phyloP scores from a whole-genome alignment of 2,888 invertebrate genomes.

The Aleiodes testaceus region DNA sequence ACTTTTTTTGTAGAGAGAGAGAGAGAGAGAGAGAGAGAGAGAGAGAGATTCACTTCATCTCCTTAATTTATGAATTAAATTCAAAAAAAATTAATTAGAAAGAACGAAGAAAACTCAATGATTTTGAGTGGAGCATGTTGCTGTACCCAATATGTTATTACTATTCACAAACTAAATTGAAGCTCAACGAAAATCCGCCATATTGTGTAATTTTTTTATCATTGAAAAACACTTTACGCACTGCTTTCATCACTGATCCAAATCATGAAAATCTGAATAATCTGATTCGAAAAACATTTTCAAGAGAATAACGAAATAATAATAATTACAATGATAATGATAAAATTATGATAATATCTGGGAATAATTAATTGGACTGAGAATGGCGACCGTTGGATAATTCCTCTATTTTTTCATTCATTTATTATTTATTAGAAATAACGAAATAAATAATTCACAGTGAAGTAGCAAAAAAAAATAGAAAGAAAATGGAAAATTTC shows the following conservation, averaged over 20 bases:
- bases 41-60: too few relatives aligned
- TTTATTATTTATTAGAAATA: background rate
- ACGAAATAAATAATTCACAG: background rate
- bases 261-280: constrained; percentile 52
- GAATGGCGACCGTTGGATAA: constrained; percentile 29
- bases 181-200: constrained; percentile 4
- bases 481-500: constrained; percentile 9
- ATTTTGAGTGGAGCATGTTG: too few relatives aligned
- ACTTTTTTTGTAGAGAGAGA: too few relatives aligned
- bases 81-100: too few relatives aligned
- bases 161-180: background rate
- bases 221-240: constrained; percentile 42
- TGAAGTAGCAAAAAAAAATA: background rate
- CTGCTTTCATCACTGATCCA: constrained; percentile 53
- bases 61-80: too few relatives aligned
- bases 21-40: too few relatives aligned
- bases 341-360: constrained; percentile 10
- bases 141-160: too few relatives aligned
- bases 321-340: constrained; percentile 13
- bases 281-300: constrained; percentile 42
- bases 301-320: constrained; percentile 46
- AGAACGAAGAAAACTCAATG: too few relatives aligned
- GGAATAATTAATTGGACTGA: background rate
- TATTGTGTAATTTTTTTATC: background rate
- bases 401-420: background rate